Base-by-base conservation (phyloP, 2,888 invertebrate species). In the Perdita meconis region DNA sequence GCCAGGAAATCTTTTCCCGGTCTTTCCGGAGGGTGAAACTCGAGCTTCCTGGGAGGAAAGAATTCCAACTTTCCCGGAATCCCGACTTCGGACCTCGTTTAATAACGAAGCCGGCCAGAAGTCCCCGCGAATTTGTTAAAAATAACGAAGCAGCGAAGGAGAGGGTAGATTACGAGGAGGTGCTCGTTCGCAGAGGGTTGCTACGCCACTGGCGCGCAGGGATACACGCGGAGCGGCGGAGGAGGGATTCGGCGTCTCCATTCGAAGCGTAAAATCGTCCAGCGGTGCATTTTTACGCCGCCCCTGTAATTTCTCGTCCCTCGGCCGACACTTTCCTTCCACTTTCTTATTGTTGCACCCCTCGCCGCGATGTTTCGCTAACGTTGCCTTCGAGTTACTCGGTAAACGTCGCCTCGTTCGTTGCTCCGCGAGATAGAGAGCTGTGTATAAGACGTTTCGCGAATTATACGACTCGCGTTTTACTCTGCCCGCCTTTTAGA, bases 201-300 rank as follows among this genome's bases (percentile, higher is more conserved):
- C 19, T 61, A 67, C 67, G 72, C 30, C 34, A 44, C 68, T 61
- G 72, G 36, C 12, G 47, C 10, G 19, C 3, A 4, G 2, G 36
- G 44, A 50, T 76, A 69, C 68, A 80, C 26, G 70, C 42, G 66
- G 44, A 55, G 44, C 56, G 50, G 73, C 51, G 24, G 77, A 57
- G 65, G 67, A 56, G 76, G 81, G 78, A 85, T 84, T 80, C 74
- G 64, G 81, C 74, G 82, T 86, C 81, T 82, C 80, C 55, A 82
- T 80, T 61, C 76, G 81, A 82, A 81, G 84, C 85, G 83, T 82
- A 79, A 86, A 88, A 88, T 88, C 87, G 82, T 80, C 85, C 82
- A 84, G 71, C 86, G 82, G 73, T 87, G 87, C 88, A 88, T 88
- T 87, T 89, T 89, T 85, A 72, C 78, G 69, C 79, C 80, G 75